A percentile compares a stretch with the other conserved stretches of the same genome.
Conservation (phyloP, 2,888 invertebrate genomes). For the Parochlus steinenii region DNA sequence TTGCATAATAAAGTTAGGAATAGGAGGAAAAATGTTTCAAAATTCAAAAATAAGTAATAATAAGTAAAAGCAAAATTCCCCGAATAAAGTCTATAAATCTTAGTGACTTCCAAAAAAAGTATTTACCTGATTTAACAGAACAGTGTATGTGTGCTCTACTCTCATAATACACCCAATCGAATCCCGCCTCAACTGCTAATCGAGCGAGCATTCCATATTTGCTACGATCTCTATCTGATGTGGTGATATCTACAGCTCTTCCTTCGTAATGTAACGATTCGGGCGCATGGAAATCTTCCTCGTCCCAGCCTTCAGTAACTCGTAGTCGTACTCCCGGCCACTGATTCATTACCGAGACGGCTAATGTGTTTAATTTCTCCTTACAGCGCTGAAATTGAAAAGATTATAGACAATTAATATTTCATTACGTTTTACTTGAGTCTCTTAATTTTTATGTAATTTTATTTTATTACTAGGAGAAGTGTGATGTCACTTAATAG, state of each 20-base stretch:
- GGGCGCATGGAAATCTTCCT: constrained; percentile 54
- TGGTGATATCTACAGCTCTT: constrained; percentile 88
- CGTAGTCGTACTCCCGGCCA: constrained; percentile 90
- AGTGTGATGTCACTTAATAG: no score
- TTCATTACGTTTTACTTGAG: background rate
- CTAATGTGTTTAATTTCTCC: constrained; percentile 85
- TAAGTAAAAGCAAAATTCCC: no score
- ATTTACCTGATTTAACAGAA: constrained; percentile 94
- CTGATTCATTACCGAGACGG: constrained; percentile 93
- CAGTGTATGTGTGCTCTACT: constrained; percentile 90
- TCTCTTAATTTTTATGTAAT: background rate
- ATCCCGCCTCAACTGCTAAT: constrained; percentile 90
- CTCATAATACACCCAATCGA: constrained; percentile 98
- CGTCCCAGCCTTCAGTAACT: constrained; percentile 94
- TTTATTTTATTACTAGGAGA: no score
- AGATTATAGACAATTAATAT: constrained; percentile 11
- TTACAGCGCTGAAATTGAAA: constrained; percentile 71
- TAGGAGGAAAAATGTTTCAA: no score
- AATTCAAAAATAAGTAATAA: no score
- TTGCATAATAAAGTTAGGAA: no score
- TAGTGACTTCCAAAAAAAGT: no score
- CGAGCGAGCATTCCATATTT: constrained; percentile 94
- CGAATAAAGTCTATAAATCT: no score
- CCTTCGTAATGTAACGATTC: constrained; percentile 94
- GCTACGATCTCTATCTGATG: constrained; percentile 79